Conservation (phyloP, 2,888 invertebrate genomes). For the Scaptomyza reducta region DNA sequence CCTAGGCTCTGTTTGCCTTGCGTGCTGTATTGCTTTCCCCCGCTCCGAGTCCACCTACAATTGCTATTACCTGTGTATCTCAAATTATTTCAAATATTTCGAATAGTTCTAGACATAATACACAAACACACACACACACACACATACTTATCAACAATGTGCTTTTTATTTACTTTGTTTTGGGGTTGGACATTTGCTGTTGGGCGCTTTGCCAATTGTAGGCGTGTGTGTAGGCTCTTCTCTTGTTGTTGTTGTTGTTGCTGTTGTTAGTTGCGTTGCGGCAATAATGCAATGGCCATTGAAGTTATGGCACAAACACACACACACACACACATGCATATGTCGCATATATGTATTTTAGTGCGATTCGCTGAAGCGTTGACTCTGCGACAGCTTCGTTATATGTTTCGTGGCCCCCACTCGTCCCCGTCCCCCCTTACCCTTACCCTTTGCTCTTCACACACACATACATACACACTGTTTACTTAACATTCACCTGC, state of each 20-base stretch:
- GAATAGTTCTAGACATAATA: conserved; percentile 53
- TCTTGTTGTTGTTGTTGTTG: conserved; percentile 27
- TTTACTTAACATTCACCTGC: conserved; percentile 54
- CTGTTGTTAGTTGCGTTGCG: conserved; percentile 45
- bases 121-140: conserved; percentile 13
- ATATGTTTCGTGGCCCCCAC: conserved; percentile 30
- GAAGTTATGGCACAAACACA: conserved; percentile 55
- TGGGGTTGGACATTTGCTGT: conserved; percentile 50
- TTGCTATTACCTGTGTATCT: conserved; percentile 10
- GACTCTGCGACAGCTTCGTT: conserved; percentile 44
- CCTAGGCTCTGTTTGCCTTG: conserved; percentile 52
- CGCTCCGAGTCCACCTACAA: neutral
- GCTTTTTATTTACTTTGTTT: conserved; percentile 11
- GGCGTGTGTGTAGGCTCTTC: conserved; percentile 37
- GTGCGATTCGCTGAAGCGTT: conserved; percentile 70
- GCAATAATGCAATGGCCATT: conserved; percentile 68
- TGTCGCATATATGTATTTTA: conserved; percentile 10
- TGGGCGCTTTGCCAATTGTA: conserved; percentile 58
- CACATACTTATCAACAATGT: too few species aligned
- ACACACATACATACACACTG: conserved; percentile 7
- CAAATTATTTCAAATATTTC: conserved; percentile 71
- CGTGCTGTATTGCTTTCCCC: conserved; percentile 35
- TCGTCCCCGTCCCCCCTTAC: too few species aligned
- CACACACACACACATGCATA: conserved; percentile 13
- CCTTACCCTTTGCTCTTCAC: neutral